A percentile compares a stretch with the other conserved stretches of the same genome.
Evolutionary conservation across 2,888 invertebrate species (phyloP).

Genomic region (Microplitis deprimator): DNA sequence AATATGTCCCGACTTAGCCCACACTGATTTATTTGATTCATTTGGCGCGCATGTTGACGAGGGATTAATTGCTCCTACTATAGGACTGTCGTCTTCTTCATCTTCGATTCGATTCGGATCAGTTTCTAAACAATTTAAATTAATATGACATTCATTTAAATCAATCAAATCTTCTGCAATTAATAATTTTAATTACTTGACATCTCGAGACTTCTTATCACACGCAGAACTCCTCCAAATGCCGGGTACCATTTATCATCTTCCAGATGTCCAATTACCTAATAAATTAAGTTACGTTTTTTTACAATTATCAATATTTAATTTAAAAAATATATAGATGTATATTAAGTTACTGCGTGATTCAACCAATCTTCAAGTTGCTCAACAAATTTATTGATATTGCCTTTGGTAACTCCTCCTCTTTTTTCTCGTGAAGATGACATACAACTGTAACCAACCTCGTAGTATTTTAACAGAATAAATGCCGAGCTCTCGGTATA

Average conservation of each 20-base stretch:
- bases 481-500: constrained; percentile 70
- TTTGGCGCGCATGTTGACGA: not conserved
- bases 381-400: constrained; percentile 71
- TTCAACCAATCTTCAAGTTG: constrained; percentile 75
- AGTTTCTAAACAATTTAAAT: constrained; percentile 5
- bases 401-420: constrained; percentile 41
- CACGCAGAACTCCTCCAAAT: constrained; percentile 72
- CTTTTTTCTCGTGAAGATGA: constrained; percentile 63
- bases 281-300: constrained; percentile 43
- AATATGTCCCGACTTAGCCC: not conserved
- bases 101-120: not conserved
- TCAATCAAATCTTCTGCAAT: not conserved
- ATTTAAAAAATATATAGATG: not conserved
- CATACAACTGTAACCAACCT: constrained; percentile 74
- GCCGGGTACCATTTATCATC: constrained; percentile 77
- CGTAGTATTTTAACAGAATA: constrained; percentile 74
- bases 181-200: not conserved
- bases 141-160: not conserved
- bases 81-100: not conserved
- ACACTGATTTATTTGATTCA: not conserved
- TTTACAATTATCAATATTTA: not conserved
- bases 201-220: constrained; percentile 58
- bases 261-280: constrained; percentile 74
- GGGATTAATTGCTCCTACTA: not conserved
- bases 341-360: constrained; percentile 64